phyloP scores from a whole-genome alignment of 2,113 vertebrate genomes.

The Cepphus grylle region DNA sequence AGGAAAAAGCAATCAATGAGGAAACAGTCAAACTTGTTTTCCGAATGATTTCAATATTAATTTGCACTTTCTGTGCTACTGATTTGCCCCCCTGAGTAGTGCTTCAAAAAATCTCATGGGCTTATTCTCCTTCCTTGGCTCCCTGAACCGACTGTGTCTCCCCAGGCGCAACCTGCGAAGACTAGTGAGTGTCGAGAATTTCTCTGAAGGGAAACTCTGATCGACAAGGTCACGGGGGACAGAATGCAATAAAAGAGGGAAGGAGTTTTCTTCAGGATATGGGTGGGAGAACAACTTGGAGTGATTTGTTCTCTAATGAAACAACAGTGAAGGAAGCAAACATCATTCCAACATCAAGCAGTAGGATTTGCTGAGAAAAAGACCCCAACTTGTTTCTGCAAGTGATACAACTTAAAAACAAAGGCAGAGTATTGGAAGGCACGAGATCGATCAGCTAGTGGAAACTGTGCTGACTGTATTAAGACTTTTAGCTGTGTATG shows the following conservation, averaged over 20 bases:
- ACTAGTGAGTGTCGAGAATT: background rate
- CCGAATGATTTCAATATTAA: background rate
- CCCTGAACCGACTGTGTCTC: background rate
- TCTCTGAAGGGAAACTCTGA: background rate
- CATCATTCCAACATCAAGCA: background rate
- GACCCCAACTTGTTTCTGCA: rapidly evolving
- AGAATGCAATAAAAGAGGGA: constrained; percentile 31
- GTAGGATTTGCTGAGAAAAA: background rate
- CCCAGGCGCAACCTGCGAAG: background rate
- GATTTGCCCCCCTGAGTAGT: background rate
- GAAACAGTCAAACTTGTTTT: background rate
- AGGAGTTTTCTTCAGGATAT: constrained; percentile 6
- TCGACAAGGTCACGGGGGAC: background rate
- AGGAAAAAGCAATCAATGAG: background rate
- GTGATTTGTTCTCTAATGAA: constrained; percentile 15
- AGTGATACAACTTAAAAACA: background rate
- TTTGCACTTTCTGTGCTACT: background rate
- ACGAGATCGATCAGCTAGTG: background rate
- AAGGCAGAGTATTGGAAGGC: background rate
- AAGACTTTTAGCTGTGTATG: background rate
- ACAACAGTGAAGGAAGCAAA: background rate
- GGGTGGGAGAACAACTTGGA: background rate
- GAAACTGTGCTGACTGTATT: background rate
- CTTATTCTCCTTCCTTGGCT: background rate
- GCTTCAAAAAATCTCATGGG: background rate